These are phyloP conservation scores for Orientallactaga bullata DNA, from an alignment of 2,113 vertebrate species.

Conservation along the genomic window DNA sequence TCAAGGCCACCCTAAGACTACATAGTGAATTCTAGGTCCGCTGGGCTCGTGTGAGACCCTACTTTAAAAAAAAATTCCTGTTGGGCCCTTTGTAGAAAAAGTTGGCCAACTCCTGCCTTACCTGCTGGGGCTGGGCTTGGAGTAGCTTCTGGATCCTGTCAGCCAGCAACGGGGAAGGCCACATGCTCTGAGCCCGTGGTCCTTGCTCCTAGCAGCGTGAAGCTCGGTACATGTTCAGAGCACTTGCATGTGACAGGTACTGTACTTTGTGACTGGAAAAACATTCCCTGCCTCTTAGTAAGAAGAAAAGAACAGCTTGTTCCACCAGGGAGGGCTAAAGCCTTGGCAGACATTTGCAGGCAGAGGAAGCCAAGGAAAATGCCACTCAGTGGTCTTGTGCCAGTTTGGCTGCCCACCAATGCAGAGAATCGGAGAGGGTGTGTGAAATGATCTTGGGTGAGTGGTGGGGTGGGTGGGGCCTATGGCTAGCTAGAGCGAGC, in stretches of 20 bases:
- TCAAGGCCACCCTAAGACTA: too few relatives aligned
- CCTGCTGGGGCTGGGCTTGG: not conserved
- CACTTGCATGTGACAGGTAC: not conserved
- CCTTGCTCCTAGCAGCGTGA: not conserved
- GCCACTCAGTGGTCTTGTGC: not conserved
- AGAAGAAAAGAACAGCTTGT: slow-evolving; percentile 24
- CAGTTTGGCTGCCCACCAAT: not conserved
- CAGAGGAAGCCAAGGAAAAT: not conserved
- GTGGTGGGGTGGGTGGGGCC: not conserved
- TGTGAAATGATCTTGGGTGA: not conserved
- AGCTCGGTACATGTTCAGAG: not conserved
- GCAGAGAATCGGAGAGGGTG: not conserved
- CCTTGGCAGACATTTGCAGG: not conserved
- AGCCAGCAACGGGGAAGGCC: not conserved
- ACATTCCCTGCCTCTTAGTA: not conserved
- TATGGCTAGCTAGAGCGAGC: not conserved
- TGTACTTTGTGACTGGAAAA: slow-evolving; percentile 4
- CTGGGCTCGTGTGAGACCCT: too few relatives aligned
- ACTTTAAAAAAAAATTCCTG: not conserved
- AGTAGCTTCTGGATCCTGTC: not conserved
- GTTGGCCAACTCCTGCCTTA: not conserved
- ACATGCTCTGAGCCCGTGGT: not conserved
- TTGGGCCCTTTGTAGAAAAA: not conserved
- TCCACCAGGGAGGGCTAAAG: not conserved
- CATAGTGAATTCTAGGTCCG: too few relatives aligned